Conservation (phyloP, 2,888 invertebrate genomes). For the Phorcus lineatus region DNA sequence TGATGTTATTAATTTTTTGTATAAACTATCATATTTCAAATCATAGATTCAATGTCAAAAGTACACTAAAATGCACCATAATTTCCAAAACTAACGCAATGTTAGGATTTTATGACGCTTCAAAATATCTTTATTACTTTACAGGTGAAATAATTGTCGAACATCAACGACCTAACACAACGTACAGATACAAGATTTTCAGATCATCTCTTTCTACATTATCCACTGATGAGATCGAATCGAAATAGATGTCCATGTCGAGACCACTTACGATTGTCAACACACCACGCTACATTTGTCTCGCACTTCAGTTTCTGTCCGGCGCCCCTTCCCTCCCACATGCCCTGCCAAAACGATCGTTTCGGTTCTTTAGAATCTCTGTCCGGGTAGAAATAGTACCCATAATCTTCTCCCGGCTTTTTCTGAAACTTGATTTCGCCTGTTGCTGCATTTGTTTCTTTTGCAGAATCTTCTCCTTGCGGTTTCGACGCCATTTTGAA, state of each 20-base stretch:
- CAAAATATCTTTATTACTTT: background rate
- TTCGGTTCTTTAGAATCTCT: slow-evolving; percentile 29
- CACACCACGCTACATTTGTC: slow-evolving; percentile 44
- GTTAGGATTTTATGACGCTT: background rate
- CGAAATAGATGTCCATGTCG: too few species aligned
- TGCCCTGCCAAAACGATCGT: slow-evolving; percentile 31
- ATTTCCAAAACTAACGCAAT: background rate
- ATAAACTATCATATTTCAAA: too few species aligned
- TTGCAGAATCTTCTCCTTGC: background rate
- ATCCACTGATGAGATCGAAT: too few species aligned
- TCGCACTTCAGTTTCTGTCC: slow-evolving; percentile 41
- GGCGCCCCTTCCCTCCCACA: slow-evolving; percentile 28
- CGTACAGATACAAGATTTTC: too few species aligned
- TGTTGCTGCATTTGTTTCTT: background rate
- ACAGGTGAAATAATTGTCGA: background rate
- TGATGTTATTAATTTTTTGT: too few species aligned
- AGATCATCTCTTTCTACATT: too few species aligned
- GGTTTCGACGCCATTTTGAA: slow-evolving; percentile 3
- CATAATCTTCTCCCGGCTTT: slow-evolving; percentile 43
- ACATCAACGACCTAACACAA: too few species aligned
- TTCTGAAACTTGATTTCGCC: background rate
- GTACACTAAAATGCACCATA: too few species aligned
- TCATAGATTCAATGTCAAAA: too few species aligned
- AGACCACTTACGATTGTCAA: slow-evolving; percentile 40
- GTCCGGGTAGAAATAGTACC: slow-evolving; percentile 50